Percentiles rank a stretch among this genome's conserved stretches.
Evolutionary conservation across 1,140 invertebrate genomes (phyloP).

Genomic region (Aricia agestis): DNA sequence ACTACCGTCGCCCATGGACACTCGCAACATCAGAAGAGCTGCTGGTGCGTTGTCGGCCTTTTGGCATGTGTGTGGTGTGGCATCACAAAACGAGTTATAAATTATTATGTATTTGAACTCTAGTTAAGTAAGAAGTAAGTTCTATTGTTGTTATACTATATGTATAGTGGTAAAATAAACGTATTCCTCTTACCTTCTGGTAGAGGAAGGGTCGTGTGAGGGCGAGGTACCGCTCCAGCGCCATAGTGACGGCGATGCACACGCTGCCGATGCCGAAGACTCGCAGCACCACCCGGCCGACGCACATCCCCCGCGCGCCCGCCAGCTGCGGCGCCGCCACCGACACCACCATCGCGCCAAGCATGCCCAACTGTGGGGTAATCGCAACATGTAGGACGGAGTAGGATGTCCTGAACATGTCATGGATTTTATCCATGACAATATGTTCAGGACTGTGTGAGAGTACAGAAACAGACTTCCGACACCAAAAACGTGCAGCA

Average conservation of each 20-base stretch:
- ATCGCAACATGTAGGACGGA: no score
- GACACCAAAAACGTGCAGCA: no score
- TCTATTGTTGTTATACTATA: no score
- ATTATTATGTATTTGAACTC: no score
- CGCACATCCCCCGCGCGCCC: conserved; percentile 78
- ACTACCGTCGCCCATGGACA: no score
- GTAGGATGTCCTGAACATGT: no score
- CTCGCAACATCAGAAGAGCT: no score
- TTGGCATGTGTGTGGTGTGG: no score
- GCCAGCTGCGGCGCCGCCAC: conserved; percentile 52
- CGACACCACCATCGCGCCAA: conserved; percentile 68
- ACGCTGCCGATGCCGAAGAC: conserved; percentile 91
- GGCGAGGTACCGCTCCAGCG: conserved; percentile 89
- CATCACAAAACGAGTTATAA: no score
- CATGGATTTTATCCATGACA: no score
- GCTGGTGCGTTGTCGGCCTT: no score
- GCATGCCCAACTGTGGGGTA: conserved; percentile 79
- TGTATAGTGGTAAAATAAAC: not conserved
- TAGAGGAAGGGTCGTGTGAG: conserved; percentile 91
- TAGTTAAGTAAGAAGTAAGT: no score
- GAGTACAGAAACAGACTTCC: not conserved
- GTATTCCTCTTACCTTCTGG: conserved; percentile 81
- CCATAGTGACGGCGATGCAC: conserved; percentile 91
- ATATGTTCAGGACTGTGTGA: not conserved
- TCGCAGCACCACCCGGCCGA: conserved; percentile 83